phyloP scores from a whole-genome alignment of 2,888 invertebrate species.

The Drosophila heteroneura region DNA sequence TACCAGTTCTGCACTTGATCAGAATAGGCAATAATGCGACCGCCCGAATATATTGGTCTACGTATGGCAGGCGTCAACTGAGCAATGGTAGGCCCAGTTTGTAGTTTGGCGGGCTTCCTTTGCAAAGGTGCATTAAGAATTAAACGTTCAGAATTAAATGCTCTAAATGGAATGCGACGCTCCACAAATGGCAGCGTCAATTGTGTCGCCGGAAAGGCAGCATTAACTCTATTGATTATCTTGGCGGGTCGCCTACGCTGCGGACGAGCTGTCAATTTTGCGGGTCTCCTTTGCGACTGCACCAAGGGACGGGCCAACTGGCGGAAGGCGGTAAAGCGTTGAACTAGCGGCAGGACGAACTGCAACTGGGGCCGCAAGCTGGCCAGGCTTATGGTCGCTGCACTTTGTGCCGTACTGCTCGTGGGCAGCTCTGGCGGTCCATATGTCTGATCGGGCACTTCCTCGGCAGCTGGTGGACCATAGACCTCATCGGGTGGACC shows the following conservation, averaged over 20 bases:
- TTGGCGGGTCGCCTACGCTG: slow-evolving; percentile 46
- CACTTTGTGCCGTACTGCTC: slow-evolving; percentile 51
- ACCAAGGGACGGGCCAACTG: slow-evolving; percentile 51
- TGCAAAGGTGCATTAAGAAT: slow-evolving; percentile 60
- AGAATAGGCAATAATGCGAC: slow-evolving; percentile 65
- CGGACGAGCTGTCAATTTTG: slow-evolving; percentile 54
- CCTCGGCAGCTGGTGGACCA: slow-evolving; percentile 42
- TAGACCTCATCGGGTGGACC: slow-evolving; percentile 55
- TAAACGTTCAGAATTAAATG: slow-evolving; percentile 57
- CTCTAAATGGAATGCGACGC: slow-evolving; percentile 59
- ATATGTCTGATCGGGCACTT: slow-evolving; percentile 48
- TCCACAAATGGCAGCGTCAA: slow-evolving; percentile 64
- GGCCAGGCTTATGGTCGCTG: slow-evolving; percentile 63
- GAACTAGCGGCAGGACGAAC: slow-evolving; percentile 68
- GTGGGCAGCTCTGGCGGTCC: slow-evolving; percentile 48
- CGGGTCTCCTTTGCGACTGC: slow-evolving; percentile 55
- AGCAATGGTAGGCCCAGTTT: slow-evolving; percentile 26
- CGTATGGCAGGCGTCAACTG: slow-evolving; percentile 59
- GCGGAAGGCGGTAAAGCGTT: slow-evolving; percentile 73
- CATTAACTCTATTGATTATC: slow-evolving; percentile 43
- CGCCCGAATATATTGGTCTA: slow-evolving; percentile 45
- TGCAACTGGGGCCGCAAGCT: slow-evolving; percentile 68
- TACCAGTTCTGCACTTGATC: slow-evolving; percentile 60
- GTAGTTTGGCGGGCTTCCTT: slow-evolving; percentile 34
- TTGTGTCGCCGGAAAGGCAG: slow-evolving; percentile 56